Evolutionary conservation across 2,888 invertebrate species (phyloP).

Genomic region (Synergus umbraculus): DNA sequence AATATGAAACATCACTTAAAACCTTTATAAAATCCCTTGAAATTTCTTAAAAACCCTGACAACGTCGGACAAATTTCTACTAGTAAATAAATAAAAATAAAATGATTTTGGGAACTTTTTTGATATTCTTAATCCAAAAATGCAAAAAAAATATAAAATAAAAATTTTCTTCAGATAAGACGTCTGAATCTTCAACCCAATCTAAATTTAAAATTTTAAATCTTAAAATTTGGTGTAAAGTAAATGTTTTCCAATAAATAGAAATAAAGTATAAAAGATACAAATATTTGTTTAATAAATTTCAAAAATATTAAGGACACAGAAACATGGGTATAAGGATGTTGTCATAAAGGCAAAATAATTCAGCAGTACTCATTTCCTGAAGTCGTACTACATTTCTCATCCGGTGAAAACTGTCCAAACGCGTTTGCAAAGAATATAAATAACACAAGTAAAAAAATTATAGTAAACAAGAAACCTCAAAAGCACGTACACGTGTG

Average conservation of each 20-base stretch:
- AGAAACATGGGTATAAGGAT: background rate
- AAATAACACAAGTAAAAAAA: background rate
- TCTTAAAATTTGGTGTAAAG: no score
- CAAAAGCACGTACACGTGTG: background rate
- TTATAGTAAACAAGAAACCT: background rate
- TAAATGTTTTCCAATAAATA: background rate
- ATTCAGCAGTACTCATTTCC: background rate
- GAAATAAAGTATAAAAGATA: background rate
- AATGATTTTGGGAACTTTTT: no score
- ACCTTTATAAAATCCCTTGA: no score
- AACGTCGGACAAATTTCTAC: no score
- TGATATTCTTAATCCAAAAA: no score
- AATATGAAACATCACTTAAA: no score
- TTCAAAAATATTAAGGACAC: background rate
- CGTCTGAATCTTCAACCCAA: no score
- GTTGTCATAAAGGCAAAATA: background rate
- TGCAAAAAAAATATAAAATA: no score
- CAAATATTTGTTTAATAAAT: background rate
- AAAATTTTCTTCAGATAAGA: no score
- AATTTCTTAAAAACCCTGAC: no score
- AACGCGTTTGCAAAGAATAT: background rate
- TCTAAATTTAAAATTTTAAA: no score
- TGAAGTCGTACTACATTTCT: slow-evolving; percentile 2
- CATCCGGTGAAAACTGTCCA: slow-evolving; percentile 1
- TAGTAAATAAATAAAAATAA: no score